Base-by-base conservation (phyloP, 2,888 invertebrate species). In the Zeuzera pyrina region DNA sequence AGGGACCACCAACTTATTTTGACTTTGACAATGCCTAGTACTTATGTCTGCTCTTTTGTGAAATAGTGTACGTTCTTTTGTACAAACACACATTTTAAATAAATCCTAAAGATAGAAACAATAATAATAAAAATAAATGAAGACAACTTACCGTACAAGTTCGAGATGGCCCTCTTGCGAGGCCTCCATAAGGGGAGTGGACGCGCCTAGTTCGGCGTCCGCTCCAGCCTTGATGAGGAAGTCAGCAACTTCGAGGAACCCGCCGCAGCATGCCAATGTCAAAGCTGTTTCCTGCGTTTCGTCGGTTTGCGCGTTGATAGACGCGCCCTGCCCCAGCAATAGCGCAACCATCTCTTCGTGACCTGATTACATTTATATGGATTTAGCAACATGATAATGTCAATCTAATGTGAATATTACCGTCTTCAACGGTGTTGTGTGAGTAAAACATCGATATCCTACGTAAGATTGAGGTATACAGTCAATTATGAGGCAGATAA, bases 321-420 rank as follows among this genome's bases (percentile, higher is more conserved):
- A 93, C 29, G 98, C 98, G 49, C 93, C 95, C 84, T 96, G 95
- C 43, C 92, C 92, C 8, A 98, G 85, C 33, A 99, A 87, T 33
- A 98, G 84, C 26, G 95, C 94, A 5, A 98, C 98, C 95, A 98
- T 97, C 76, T 97, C 97, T 67, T 97, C 97, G 73, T 99, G 98
- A 33, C 98, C 98, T 81, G 47, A 1, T n/a, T n/a, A n/a, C n/a
- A n/a, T n/a, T n/a, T n/a, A n/a, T n/a, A n/a, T n/a, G n/a, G n/a
- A n/a, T n/a, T n/a, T n/a, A n/a, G n/a, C n/a, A n/a, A n/a, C n/a
- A n/a, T n/a, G n/a, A n/a, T n/a, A n/a, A n/a, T n/a, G n/a, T n/a
- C n/a, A n/a, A n/a, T n/a, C n/a, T n/a, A n/a, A n/a, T n/a, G n/a
- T n/a, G n/a, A n/a, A n/a, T n/a, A n/a, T n/a, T n/a, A n/a, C n/a